phyloP scores from a whole-genome alignment of 2,113 vertebrate genomes.

The Urocolius indicus region DNA sequence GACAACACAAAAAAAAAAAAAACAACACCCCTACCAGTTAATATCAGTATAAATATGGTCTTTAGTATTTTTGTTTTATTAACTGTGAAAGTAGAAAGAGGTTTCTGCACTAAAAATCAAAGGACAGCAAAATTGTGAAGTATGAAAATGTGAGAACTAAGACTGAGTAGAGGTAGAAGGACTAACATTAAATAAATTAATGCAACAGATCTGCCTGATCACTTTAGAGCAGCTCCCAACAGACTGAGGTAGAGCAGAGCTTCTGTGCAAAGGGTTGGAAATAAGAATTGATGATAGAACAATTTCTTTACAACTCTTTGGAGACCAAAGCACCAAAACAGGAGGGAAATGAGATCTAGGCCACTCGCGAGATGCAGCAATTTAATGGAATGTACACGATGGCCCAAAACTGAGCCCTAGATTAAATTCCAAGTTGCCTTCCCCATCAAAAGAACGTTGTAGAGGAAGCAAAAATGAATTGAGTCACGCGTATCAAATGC shows the following conservation, averaged over 20 bases:
- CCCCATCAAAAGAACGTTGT: conserved; percentile 1
- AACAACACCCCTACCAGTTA: background rate
- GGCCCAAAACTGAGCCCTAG: conserved; percentile 26
- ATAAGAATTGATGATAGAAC: conserved; percentile 46
- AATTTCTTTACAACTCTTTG: conserved; percentile 40
- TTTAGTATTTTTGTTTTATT: background rate
- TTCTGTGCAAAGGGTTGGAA: conserved; percentile 10
- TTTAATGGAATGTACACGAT: conserved; percentile 35
- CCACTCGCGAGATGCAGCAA: background rate
- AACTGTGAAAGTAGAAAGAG: background rate
- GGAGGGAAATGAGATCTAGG: conserved; percentile 43
- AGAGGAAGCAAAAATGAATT: background rate
- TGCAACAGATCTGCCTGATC: conserved; percentile 10
- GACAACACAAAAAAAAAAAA: background rate
- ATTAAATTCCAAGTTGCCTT: conserved; percentile 51
- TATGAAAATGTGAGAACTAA: background rate
- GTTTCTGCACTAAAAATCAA: background rate
- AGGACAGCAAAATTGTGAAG: background rate
- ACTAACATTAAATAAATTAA: conserved; percentile 32
- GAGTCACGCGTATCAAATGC: background rate
- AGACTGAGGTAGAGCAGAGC: conserved; percentile 4
- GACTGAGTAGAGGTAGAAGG: background rate
- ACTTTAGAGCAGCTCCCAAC: conserved; percentile 29
- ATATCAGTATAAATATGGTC: background rate
- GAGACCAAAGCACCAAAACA: conserved; percentile 33